phyloP scores from a whole-genome alignment of 2,888 invertebrate species.

The Cremastinae sp. region DNA sequence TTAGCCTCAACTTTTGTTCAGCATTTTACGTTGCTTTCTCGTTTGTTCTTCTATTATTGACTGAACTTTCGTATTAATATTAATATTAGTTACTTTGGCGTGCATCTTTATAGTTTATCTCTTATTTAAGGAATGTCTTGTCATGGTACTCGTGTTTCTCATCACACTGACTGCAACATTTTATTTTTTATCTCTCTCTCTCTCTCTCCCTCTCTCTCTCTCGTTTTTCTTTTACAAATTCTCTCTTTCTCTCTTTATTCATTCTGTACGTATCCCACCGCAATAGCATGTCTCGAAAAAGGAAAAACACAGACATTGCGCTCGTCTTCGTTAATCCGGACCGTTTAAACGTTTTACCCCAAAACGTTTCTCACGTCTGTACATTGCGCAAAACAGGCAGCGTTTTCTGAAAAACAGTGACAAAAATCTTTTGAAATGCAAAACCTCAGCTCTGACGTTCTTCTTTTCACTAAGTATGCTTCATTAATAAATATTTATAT shows the following conservation, averaged over 20 bases:
- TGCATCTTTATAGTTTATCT: slow-evolving; percentile 17
- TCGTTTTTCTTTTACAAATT: slow-evolving; percentile 31
- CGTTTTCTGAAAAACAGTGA: slow-evolving; percentile 66
- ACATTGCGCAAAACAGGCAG: slow-evolving; percentile 64
- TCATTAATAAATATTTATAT: slow-evolving; percentile 16
- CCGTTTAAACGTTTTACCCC: slow-evolving; percentile 53
- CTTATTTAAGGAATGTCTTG: slow-evolving; percentile 57
- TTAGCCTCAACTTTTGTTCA: slow-evolving; percentile 54
- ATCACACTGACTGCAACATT: slow-evolving; percentile 40
- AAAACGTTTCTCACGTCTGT: slow-evolving; percentile 62
- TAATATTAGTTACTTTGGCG: slow-evolving; percentile 49
- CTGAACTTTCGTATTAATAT: slow-evolving; percentile 48
- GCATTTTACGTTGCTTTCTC: slow-evolving; percentile 30
- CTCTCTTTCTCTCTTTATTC: slow-evolving; percentile 22
- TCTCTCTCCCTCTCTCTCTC: slow-evolving; percentile 32
- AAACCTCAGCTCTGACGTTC: slow-evolving; percentile 12
- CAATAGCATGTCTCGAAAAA: slow-evolving; percentile 56
- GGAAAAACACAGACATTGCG: slow-evolving; percentile 51
- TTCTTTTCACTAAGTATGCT: slow-evolving; percentile 32
- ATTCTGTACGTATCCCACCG: slow-evolving; percentile 46
- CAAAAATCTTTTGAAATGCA: slow-evolving; percentile 60
- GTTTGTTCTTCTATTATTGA: slow-evolving; percentile 27
- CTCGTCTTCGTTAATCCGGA: slow-evolving; percentile 52
- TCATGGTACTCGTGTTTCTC: slow-evolving; percentile 43
- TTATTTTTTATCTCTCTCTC: slow-evolving; percentile 37